Evolutionary conservation across 2,113 vertebrate species (phyloP), one percentile per base, ranked within the genome.

Genomic region (Tinamus guttatus): DNA sequence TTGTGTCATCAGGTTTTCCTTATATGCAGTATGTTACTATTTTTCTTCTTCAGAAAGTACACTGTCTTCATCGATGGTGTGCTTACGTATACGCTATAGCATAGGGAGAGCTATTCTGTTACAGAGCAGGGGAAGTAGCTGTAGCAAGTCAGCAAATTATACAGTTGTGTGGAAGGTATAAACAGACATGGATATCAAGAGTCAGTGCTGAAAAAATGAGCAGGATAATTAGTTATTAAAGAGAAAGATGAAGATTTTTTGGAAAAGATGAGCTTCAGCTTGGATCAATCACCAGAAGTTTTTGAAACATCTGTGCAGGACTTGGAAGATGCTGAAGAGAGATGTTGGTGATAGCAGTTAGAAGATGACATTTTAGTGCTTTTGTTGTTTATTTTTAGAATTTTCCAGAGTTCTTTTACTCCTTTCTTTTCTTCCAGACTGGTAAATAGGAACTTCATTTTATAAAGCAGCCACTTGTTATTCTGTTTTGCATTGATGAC

Each of bases 1-100:
- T 7, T 2, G 70, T 79, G 68, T 75, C 6, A 3, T 54, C 14
- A 56, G 54, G 14, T 68, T 58, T 8, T 47, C 7, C n/a, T 11
- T 51, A 47, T 9, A 32, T 70, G 68, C 59, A 24, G 34, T 74
- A 36, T 38, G 68, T 43, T 2, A 0, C 7, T 2, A 0, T 27
- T 90, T 32, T 45, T 56, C 28, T 73, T 84, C 62, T 67, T 81
- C 18, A 8, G 3, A 36, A 43, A 43, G 43, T 43, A 43, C 43
- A 43, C 15, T 43, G 16, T 40, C 7, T 63, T 47, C 32, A 15
- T 58, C 10, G 68, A 36, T 59, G 5, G 8, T 52, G 17, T 59
- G 38, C 43, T 77, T 32, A 73, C 24, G 12, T 74, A 36, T 81
- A 0, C 52, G 11, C 27, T 76, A 3, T n/a, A 79, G 71, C 9